Base-by-base conservation (phyloP, 2,797 vertebrate genomes). In the Carcharodon carcharias region DNA sequence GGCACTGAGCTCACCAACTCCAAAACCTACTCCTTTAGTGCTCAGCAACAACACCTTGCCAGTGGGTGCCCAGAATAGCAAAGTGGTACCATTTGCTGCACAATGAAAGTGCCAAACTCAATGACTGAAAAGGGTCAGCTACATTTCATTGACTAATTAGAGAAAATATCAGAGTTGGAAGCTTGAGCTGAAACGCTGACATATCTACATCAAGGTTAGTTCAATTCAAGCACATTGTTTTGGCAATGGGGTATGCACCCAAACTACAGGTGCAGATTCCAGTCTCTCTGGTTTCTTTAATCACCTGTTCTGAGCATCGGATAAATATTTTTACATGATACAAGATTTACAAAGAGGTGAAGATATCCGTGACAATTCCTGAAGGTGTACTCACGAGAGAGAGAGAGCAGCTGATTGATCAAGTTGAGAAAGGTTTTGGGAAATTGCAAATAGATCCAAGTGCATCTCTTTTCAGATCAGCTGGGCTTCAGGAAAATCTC, bases 321-420 rank as follows among this genome's bases (percentile, higher is more conserved):
- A n/a, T 92, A 65, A 92, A 92, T 92, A 63, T 92, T 92, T 92
- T 31, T 92, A 92, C 58, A n/a, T 92, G 58, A 92, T 63, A 93
- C 61, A 23, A 26, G n/a, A 67, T 45, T 67, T 9, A 65, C 23
- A 67, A 93, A 93, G 61, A 67, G 31, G 58, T 40, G 16, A 92
- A 92, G 18, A 58, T 9, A 65, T 26, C 21, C 45, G 7, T 93
- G 61, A 67, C 63, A 63, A 67, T 23, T 65, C n/a, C 23, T 40
- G 16, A 40, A 92, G 35, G 35, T 63, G 56, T 61, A 31, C 3
- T 61, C 56, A n/a, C 14, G 26, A 58, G 54, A 88, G 87, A 58
- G 56, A 18, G 89, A 63, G 54, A 58, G 54, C 31, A 4, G 23
- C 28, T n/a, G 56, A 35, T 61, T 91, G 31, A 91, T 5, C 31